Evolutionary conservation across 2,888 invertebrate species (phyloP), one percentile per base, ranked within the genome.

Genomic region (Pollenia angustigena): DNA sequence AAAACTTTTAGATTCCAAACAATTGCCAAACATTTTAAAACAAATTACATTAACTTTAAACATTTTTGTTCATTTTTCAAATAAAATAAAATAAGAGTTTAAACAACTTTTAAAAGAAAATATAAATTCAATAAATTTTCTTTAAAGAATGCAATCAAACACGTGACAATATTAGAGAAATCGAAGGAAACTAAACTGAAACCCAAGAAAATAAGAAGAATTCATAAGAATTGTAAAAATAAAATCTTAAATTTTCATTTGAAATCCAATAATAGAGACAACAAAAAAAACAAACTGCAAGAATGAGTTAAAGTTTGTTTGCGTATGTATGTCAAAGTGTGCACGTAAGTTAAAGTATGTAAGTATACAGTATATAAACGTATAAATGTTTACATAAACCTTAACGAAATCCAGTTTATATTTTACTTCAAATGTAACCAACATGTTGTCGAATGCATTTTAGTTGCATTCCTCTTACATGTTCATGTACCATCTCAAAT

Each of bases 91-190:
- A 16, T 42, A 14, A 10, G 9, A 16, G 18, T 64, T 12, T 12
- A 64, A 64, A 16, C 18, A 6, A 7, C 6, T 48, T 64, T 46
- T 23, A 18, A 48, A 68, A 68, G 23, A 32, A 48, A 68, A 68
- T 32, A 10, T 18, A 48, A 48, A 68, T 68, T 68, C 68, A 68
- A 68, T 68, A 48, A 50, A 68, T 32, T 23, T 68, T 48, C 23
- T 11, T 50, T 23, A 18, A 23, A 23, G 23, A 48, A 23, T 66
- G 48, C 66, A 66, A 48, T 66, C 48, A 48, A 66, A 32, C 68
- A 32, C 68, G 68, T 68, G 68, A 68, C 68, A 68, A 68, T 48
- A 50, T 48, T 68, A 68, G 9, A 48, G 10, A 68, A 68, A 32
- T 32, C 50, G 23, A 48, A 50, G 42, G 16, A 68, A 58, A 46